Percentiles rank a stretch among this genome's conserved stretches.
Conservation (phyloP, 2,113 vertebrate species). For the Hydrochoerus hydrochaeris region DNA sequence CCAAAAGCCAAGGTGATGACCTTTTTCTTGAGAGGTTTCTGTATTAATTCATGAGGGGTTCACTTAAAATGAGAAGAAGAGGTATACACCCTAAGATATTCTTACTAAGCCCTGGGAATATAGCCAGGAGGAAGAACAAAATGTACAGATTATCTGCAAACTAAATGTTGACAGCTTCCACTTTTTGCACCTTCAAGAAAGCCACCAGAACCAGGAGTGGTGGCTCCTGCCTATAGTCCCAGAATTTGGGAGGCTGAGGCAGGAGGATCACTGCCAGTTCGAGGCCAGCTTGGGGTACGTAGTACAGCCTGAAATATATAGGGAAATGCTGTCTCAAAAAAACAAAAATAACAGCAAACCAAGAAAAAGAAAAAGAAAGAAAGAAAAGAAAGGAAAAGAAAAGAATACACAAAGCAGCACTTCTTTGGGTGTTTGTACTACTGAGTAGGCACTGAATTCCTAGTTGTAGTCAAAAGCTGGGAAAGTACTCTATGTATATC, state of each 20-base stretch:
- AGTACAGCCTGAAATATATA: neutral
- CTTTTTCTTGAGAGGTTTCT: neutral
- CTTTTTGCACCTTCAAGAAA: neutral
- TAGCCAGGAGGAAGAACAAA: neutral
- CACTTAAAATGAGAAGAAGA: neutral
- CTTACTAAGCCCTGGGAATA: slow-evolving; percentile 7
- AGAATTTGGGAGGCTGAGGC: neutral
- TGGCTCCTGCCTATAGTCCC: neutral
- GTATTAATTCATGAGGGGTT: neutral
- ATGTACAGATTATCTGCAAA: neutral
- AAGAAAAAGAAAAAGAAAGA: no score
- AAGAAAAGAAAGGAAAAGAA: no score
- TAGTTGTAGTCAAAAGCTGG: neutral
- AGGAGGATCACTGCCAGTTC: neutral
- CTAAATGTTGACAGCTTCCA: neutral
- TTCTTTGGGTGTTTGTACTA: neutral
- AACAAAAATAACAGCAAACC: neutral
- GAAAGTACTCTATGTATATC: neutral
- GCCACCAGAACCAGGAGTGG: neutral
- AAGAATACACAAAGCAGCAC: neutral
- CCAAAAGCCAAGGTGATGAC: neutral
- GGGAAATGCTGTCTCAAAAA: neutral
- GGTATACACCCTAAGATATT: neutral
- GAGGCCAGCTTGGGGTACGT: neutral
- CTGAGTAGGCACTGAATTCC: neutral